These are phyloP conservation scores for Zele albiditarsus DNA, from an alignment of 2,888 invertebrate species.

Conservation along the genomic window DNA sequence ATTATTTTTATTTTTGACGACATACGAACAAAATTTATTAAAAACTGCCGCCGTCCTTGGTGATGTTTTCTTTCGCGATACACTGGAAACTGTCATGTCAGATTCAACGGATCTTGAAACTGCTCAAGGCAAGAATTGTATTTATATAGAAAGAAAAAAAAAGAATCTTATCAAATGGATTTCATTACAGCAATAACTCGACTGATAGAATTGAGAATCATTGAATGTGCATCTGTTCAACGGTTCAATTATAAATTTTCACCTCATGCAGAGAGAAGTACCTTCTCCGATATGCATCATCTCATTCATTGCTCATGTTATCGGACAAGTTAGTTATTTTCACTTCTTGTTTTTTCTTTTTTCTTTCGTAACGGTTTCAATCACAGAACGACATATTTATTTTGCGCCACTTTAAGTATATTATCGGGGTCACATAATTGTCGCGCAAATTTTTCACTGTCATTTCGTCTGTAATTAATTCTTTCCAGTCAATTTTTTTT, in stretches of 20 bases:
- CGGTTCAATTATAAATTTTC: constrained; percentile 37
- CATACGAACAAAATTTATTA: constrained; percentile 77
- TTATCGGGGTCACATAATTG: too few relatives aligned
- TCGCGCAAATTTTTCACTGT: too few relatives aligned
- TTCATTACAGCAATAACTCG: constrained; percentile 75
- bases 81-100: constrained; percentile 75
- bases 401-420: too few relatives aligned
- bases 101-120: constrained; percentile 73
- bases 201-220: constrained; percentile 75
- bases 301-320: constrained; percentile 54
- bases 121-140: constrained; percentile 47
- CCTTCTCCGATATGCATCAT: constrained; percentile 63
- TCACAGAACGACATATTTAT: too few relatives aligned
- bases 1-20: constrained; percentile 71
- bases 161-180: constrained; percentile 65
- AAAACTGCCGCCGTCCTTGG: constrained; percentile 78
- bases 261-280: constrained; percentile 46
- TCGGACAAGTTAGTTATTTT: constrained; percentile 47
- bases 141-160: background rate
- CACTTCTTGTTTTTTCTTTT: background rate
- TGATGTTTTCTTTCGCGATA: constrained; percentile 74
- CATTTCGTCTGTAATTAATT: too few relatives aligned
- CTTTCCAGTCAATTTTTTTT: too few relatives aligned
- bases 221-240: constrained; percentile 74
- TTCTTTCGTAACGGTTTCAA: background rate